These are phyloP conservation scores for Rhabditoides inermis DNA, from an alignment of 2,888 invertebrate species.

Conservation along the genomic window DNA sequence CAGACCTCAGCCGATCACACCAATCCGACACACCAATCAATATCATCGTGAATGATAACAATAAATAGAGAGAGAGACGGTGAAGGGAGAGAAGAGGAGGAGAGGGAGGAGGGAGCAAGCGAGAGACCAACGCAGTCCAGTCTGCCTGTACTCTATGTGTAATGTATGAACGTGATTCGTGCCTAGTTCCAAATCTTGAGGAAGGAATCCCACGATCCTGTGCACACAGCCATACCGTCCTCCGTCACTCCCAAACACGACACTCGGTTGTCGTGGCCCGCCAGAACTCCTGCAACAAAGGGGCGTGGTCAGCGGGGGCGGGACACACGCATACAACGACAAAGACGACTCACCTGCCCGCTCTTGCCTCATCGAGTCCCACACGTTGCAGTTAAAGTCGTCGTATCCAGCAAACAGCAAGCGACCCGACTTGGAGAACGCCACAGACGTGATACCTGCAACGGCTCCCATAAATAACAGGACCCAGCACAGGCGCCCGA, in stretches of 20 bases:
- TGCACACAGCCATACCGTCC: conserved; percentile 99
- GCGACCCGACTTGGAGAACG: conserved; percentile 93
- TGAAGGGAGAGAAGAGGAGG: neutral
- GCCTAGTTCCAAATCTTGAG: conserved; percentile 98
- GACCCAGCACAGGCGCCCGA: too few species aligned
- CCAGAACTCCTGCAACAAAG: conserved; percentile 72
- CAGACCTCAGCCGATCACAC: neutral
- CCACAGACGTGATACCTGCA: conserved; percentile 86
- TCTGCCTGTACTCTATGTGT: neutral
- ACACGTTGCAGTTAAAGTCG: conserved; percentile 99
- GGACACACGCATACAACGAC: conserved; percentile 64
- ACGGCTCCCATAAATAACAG: too few species aligned
- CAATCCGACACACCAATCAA: neutral
- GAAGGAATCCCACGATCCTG: conserved; percentile 99
- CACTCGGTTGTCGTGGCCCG: conserved; percentile 99
- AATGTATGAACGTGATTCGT: neutral
- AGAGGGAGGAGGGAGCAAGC: neutral
- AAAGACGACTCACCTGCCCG: conserved; percentile 70
- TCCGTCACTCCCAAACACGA: conserved; percentile 99
- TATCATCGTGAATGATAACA: conserved; percentile 1
- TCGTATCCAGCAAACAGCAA: conserved; percentile 78
- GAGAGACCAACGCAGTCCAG: neutral
- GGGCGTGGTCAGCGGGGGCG: too few species aligned
- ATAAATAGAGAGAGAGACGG: neutral
- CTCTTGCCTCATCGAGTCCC: conserved; percentile 99